phyloP scores from a whole-genome alignment of 1,140 invertebrate genomes.

The Sarcophaga bullata region DNA sequence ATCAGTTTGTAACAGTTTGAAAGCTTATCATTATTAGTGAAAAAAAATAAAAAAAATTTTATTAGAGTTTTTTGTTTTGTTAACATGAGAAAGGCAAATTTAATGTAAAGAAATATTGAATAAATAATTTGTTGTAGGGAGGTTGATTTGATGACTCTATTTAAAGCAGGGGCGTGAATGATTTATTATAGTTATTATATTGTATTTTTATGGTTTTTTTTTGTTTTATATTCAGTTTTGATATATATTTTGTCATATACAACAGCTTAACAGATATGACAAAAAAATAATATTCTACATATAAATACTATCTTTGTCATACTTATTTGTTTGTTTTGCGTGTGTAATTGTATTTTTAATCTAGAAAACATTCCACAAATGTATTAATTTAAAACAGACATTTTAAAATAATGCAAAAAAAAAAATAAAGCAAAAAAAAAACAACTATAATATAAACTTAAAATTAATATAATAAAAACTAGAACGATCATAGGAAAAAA shows the following conservation, averaged over 20 bases:
- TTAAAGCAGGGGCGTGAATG: no score
- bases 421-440: neutral
- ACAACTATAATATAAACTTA: neutral
- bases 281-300: neutral
- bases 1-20: no score
- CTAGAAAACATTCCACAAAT: constrained; percentile 33
- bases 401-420: neutral
- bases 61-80: no score
- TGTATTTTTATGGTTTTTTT: no score
- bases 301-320: constrained; percentile 22
- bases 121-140: no score
- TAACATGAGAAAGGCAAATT: no score
- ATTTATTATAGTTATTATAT: no score
- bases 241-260: neutral
- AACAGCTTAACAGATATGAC: neutral
- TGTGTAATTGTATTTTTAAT: constrained; percentile 7
- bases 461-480: neutral
- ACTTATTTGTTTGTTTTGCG: constrained; percentile 22
- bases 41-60: no score
- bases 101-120: no score
- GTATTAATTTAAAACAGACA: constrained; percentile 27
- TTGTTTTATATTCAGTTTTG: neutral
- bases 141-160: no score
- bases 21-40: no score
- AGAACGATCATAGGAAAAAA: constrained; percentile 16